Base-by-base conservation (phyloP, 2,888 invertebrate genomes). In the Caenorhabditis sp. region DNA sequence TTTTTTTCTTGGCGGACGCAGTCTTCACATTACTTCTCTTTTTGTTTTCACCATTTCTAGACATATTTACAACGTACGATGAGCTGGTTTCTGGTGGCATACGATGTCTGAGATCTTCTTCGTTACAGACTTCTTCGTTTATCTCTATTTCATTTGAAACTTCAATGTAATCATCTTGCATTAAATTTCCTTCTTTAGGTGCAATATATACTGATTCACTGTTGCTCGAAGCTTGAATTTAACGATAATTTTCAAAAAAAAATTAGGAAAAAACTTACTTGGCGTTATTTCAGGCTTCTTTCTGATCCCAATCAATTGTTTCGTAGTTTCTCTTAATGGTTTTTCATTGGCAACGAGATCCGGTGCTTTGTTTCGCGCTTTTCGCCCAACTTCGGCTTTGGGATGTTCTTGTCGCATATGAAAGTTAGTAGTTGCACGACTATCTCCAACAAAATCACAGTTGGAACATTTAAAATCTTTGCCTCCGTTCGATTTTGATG, bases 311-410 rank as follows among this genome's bases (percentile, higher is more conserved):
- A 71, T 26, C 21, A 71, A 55, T 26, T 71, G 58, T 57, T 71
- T 71, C n/a, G 70, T 71, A 5, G 70, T 71, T 10, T 65, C 69
- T 17, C 69, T 24, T n/a, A 50, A 36, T 24, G 59, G 43, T 24
- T 37, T 14, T 26, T 37, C 31, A 12, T 1, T 26, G 26, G 43
- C 26, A 4, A 1, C 37, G 0, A 43, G 17, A 24, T 37, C 58
- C 1, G 10, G 57, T 57, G 5, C 10, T 14, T 57, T 61, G 27
- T n/a, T 58, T n/a, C 23, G 21, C 12, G 17, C 21, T 53, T 10
- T 37, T 24, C 57, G 19, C 49, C 23, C 8, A 55, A 43, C 21
- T 55, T 49, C 12, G 23, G 49, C 5, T 43, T 43, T 43, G 3
- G 55, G 55, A 55, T 55, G 55, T n/a, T 26, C 55, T 55, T 26